These are phyloP conservation scores for Dolomedes plantarius DNA, from an alignment of 2,888 invertebrate species.

Conservation along the genomic window DNA sequence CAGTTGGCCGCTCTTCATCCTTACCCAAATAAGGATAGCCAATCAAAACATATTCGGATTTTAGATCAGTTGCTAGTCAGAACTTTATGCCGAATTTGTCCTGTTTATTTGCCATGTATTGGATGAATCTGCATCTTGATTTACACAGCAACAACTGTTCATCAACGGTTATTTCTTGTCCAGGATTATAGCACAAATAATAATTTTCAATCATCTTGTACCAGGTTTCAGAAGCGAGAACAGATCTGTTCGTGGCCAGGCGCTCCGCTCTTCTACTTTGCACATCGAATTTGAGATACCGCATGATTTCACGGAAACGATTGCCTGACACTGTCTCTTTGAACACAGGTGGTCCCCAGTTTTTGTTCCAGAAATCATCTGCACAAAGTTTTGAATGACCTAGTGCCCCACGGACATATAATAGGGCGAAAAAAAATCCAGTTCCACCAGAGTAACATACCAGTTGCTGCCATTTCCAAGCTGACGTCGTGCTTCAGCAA, in stretches of 20 bases:
- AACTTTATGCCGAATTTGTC: conserved; percentile 36
- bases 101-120: conserved; percentile 20
- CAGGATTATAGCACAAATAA: not conserved
- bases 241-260: not conserved
- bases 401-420: not conserved
- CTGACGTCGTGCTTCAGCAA: too few species aligned
- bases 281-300: not conserved
- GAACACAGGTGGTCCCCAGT: not conserved
- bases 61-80: conserved; percentile 11
- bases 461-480: too few species aligned
- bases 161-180: not conserved
- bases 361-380: conserved; percentile 1
- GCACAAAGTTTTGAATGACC: not conserved
- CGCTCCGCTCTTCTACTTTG: not conserved
- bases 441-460: too few species aligned
- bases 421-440: too few species aligned
- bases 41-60: conserved; percentile 30
- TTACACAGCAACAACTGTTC: conserved; percentile 11
- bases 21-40: conserved; percentile 12
- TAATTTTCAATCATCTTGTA: not conserved
- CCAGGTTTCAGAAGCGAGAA: not conserved
- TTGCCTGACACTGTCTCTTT: not conserved
- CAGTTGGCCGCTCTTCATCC: not conserved
- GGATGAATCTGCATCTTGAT: conserved; percentile 1
- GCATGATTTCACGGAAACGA: conserved; percentile 5